Evolutionary conservation across 2,797 vertebrate species (phyloP).

Genomic region (Bradypodion pumilum): DNA sequence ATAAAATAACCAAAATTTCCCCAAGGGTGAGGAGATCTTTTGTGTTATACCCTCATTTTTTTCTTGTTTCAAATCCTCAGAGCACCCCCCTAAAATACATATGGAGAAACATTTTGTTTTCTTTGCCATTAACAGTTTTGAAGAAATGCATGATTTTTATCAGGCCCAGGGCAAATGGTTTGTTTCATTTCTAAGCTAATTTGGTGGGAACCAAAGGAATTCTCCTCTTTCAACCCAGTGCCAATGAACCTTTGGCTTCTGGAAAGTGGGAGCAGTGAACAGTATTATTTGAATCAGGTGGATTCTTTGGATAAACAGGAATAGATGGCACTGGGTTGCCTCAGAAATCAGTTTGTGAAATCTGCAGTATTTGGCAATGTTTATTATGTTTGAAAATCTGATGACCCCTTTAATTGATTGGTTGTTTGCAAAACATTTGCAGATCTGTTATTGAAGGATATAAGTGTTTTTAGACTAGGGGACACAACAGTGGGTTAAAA

Average conservation of each 20-base stretch:
- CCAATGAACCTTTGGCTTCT: not conserved
- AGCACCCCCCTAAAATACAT: not conserved
- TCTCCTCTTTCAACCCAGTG: too few species aligned
- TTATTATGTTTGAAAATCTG: not conserved
- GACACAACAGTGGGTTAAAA: not conserved
- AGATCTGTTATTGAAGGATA: not conserved
- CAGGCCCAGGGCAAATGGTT: too few species aligned
- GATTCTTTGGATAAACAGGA: not conserved
- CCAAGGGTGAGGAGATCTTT: not conserved
- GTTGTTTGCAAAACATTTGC: not conserved
- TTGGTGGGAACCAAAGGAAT: too few species aligned
- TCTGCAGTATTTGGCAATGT: not conserved
- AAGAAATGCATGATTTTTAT: too few species aligned
- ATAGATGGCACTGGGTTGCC: not conserved
- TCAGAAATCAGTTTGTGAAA: not conserved
- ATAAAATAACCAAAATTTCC: not conserved
- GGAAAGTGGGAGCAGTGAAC: not conserved
- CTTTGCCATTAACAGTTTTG: too few species aligned
- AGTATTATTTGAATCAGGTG: not conserved
- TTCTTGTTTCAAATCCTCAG: not conserved
- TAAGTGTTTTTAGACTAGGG: not conserved
- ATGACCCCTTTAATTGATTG: not conserved
- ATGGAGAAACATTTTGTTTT: not conserved
- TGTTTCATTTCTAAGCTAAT: too few species aligned
- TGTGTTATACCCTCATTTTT: too few species aligned